These are phyloP conservation scores for Tonatia bakeri DNA, from an alignment of 2,113 vertebrate genomes.

Conservation along the genomic window DNA sequence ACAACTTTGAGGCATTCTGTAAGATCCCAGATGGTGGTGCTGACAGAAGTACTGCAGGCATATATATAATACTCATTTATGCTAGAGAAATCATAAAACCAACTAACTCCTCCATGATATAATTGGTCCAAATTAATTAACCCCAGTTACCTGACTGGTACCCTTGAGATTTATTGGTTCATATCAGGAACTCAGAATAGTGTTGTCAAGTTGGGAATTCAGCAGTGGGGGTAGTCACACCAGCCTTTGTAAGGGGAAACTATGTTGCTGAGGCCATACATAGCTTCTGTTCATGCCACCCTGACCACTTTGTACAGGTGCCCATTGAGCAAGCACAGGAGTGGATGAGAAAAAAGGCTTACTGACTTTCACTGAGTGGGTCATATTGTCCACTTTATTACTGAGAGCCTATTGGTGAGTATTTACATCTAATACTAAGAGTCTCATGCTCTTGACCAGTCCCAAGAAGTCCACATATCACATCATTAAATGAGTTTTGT, in stretches of 20 bases:
- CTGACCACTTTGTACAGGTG: background rate
- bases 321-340: background rate
- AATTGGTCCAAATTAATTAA: constrained; percentile 14
- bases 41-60: background rate
- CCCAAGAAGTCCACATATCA: background rate
- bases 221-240: background rate
- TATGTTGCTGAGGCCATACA: background rate
- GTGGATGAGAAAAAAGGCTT: background rate
- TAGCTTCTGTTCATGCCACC: background rate
- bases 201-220: background rate
- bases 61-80: background rate
- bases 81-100: background rate
- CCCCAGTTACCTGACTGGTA: background rate
- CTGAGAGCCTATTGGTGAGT: background rate
- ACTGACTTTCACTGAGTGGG: background rate
- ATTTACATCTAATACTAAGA: background rate
- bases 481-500: background rate
- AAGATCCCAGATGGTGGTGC: background rate
- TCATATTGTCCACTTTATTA: background rate
- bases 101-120: background rate
- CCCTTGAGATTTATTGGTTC: background rate
- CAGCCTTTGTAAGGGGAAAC: background rate
- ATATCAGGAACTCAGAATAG: background rate
- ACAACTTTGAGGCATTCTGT: background rate
- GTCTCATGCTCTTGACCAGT: background rate